Evolutionary conservation across 2,888 invertebrate genomes (phyloP).

Genomic region (Ramazzottius varieornatus): DNA sequence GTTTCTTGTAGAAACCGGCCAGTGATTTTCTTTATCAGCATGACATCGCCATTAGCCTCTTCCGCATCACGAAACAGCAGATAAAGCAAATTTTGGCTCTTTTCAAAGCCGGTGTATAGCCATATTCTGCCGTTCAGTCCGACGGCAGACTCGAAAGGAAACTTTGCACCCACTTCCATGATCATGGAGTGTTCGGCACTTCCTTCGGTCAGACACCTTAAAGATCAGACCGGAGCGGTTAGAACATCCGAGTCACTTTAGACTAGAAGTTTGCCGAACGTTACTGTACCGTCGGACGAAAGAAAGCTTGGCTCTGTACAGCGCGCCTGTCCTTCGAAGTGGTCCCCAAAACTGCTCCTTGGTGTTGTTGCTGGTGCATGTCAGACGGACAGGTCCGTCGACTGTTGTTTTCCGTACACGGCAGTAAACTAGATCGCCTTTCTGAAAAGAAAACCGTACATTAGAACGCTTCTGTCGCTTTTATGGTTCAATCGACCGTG

Average conservation of each 20-base stretch:
- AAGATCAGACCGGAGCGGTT: no score
- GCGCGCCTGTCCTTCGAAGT: neutral
- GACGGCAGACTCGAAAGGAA: neutral
- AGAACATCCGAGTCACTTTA: no score
- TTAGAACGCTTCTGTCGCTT: neutral
- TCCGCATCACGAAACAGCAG: neutral
- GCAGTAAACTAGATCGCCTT: neutral
- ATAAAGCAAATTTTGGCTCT: conserved; percentile 2
- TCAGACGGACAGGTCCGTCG: neutral
- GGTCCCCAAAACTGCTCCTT: neutral
- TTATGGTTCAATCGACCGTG: no score
- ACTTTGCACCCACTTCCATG: neutral
- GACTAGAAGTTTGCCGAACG: neutral
- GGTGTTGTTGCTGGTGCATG: neutral
- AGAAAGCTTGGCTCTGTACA: neutral
- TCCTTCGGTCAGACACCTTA: neutral
- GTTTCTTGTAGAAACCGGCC: neutral
- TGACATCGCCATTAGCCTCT: neutral
- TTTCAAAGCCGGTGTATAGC: neutral
- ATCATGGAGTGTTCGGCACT: neutral
- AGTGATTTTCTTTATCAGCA: neutral
- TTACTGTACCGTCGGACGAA: neutral
- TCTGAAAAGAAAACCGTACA: neutral
- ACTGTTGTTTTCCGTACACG: neutral
- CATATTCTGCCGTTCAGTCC: neutral